Evolutionary conservation across 2,888 invertebrate species (phyloP).

Genomic region (Lysandra coridon): DNA sequence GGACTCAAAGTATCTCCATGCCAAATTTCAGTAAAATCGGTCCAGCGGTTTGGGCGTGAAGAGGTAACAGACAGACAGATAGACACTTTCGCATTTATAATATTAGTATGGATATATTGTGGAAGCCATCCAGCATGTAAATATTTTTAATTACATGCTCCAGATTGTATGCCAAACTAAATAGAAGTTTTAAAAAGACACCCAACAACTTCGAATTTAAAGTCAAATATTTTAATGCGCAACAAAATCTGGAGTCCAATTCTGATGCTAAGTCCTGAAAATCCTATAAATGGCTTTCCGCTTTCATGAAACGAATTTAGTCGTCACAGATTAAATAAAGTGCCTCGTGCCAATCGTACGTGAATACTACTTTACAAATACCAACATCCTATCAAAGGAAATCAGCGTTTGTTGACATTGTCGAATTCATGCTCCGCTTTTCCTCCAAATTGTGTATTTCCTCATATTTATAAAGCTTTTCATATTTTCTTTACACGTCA

Average conservation of each 20-base stretch:
- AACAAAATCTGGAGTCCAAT: neutral
- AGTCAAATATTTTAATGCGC: neutral
- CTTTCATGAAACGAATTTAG: conserved; percentile 7
- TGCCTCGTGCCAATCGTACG: neutral
- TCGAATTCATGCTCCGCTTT: neutral
- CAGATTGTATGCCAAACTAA: neutral
- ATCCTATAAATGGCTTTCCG: conserved; percentile 5
- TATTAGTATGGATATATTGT: too few relatives aligned
- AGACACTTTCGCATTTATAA: too few relatives aligned
- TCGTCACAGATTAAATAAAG: neutral
- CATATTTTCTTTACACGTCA: neutral
- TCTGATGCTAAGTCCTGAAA: neutral
- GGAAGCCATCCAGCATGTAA: neutral
- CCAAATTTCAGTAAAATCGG: too few relatives aligned
- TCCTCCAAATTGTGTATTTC: neutral
- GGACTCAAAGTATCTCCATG: too few relatives aligned
- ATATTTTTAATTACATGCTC: too few relatives aligned
- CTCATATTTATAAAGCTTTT: neutral
- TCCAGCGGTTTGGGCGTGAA: too few relatives aligned
- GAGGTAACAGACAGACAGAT: too few relatives aligned
- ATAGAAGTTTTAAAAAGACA: neutral
- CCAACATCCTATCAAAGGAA: conserved; percentile 12
- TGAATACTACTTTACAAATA: conserved; percentile 3
- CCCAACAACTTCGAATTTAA: neutral
- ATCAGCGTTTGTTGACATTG: neutral